Conservation (phyloP, 2,888 invertebrate genomes). For the Stictocephala bisonia region DNA sequence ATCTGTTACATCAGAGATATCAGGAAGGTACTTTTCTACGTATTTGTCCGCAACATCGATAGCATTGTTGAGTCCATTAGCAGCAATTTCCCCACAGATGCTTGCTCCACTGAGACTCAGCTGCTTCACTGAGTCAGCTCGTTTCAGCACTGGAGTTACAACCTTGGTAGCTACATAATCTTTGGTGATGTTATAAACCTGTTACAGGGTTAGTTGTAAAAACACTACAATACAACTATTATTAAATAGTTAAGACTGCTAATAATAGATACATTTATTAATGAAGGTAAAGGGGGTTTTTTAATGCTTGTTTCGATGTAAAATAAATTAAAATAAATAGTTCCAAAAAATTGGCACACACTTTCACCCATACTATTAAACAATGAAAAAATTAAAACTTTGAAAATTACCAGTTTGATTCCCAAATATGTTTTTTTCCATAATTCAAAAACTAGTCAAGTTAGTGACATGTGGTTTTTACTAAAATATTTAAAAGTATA, state of each 20-base stretch:
- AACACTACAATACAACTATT: background rate
- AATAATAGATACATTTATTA: too few relatives aligned
- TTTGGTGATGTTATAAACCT: conserved; percentile 86
- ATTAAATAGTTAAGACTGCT: conserved; percentile 14
- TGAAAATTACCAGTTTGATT: too few relatives aligned
- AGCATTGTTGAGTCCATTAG: conserved; percentile 79
- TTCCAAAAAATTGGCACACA: too few relatives aligned
- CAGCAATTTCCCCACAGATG: conserved; percentile 78
- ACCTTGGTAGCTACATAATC: conserved; percentile 76
- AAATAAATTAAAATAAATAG: too few relatives aligned
- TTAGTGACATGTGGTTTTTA: too few relatives aligned
- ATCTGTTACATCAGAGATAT: conserved; percentile 70
- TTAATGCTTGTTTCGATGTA: background rate
- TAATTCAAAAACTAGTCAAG: too few relatives aligned
- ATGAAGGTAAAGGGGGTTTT: too few relatives aligned
- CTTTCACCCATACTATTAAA: too few relatives aligned
- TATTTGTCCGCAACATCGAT: conserved; percentile 83
- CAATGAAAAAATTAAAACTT: too few relatives aligned
- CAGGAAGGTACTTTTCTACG: conserved; percentile 84
- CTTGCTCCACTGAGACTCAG: conserved; percentile 73
- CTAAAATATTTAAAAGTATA: too few relatives aligned
- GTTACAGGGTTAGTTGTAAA: conserved; percentile 47
- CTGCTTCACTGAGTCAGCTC: conserved; percentile 86
- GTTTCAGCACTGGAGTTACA: conserved; percentile 76
- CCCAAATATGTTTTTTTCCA: too few relatives aligned